A percentile compares a stretch with the other conserved stretches of the same genome.
Conservation (phyloP, 2,797 vertebrate species). For the Tauraco hartlaubi region DNA sequence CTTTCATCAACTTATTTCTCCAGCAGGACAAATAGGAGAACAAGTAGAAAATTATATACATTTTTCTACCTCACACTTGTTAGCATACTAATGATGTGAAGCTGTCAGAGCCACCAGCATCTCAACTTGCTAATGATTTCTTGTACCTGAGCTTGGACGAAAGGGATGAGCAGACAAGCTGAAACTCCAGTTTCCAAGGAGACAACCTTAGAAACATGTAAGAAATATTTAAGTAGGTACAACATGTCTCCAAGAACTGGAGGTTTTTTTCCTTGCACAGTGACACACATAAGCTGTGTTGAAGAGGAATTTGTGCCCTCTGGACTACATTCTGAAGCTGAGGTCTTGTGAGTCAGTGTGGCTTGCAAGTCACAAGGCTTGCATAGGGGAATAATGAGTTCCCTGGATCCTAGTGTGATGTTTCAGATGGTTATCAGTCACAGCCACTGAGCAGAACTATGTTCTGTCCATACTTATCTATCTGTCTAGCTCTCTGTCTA, state of each 20-base stretch:
- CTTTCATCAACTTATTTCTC: not conserved
- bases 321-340: not conserved
- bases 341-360: not conserved
- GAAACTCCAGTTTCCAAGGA: conserved; percentile 68
- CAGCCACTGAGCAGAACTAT: not conserved
- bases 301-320: not conserved
- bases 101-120: conserved; percentile 21
- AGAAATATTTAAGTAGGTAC: conserved; percentile 40
- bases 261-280: not conserved
- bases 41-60: conserved; percentile 34
- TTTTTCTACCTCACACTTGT: conserved; percentile 16
- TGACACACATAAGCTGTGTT: not conserved
- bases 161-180: conserved; percentile 32
- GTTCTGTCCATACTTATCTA: not conserved
- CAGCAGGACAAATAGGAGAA: conserved; percentile 22
- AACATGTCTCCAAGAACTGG: not conserved
- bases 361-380: not conserved
- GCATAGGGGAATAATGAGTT: not conserved
- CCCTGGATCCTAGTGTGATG: not conserved
- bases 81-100: conserved; percentile 37
- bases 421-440: not conserved
- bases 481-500: not conserved
- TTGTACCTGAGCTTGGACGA: not conserved
- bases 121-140: conserved; percentile 43
- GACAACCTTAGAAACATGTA: conserved; percentile 26